A percentile compares a stretch with the other conserved stretches of the same genome.
These are phyloP conservation scores for Notarius lentiginosus DNA, from an alignment of 2,113 vertebrate species.

Conservation along the genomic window DNA sequence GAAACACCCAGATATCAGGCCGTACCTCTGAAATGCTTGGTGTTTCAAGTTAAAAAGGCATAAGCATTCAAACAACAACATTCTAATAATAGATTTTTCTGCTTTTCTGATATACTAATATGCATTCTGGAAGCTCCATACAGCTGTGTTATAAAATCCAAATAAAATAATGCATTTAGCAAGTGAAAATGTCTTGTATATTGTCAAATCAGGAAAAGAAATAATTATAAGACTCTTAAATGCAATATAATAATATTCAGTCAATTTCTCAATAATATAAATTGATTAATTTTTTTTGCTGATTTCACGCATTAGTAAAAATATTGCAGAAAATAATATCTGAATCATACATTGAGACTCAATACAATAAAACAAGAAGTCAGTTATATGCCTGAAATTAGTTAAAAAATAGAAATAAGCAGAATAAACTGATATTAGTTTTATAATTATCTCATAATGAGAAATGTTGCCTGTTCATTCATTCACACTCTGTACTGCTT, in stretches of 20 bases:
- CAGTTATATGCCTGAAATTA: neutral
- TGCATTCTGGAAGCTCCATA: neutral
- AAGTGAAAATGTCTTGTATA: neutral
- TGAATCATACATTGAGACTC: neutral
- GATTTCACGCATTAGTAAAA: neutral
- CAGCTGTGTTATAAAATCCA: neutral
- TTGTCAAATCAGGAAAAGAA: neutral
- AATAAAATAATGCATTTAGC: neutral
- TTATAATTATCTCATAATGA: neutral
- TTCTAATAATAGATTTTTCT: neutral
- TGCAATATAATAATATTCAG: neutral
- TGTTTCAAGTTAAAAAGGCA: neutral
- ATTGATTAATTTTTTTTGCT: neutral
- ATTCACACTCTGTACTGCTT: no score
- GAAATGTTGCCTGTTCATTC: neutral
- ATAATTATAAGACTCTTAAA: no score
- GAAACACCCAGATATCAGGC: neutral
- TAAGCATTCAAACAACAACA: conserved; percentile 13
- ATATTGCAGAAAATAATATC: neutral
- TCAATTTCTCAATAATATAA: neutral
- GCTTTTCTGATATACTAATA: neutral
- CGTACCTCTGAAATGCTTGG: neutral
- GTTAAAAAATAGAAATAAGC: neutral
- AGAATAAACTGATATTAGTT: neutral
- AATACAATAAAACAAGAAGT: neutral